Conservation (phyloP, 2,888 invertebrate species). For the Parnassius orleans region DNA sequence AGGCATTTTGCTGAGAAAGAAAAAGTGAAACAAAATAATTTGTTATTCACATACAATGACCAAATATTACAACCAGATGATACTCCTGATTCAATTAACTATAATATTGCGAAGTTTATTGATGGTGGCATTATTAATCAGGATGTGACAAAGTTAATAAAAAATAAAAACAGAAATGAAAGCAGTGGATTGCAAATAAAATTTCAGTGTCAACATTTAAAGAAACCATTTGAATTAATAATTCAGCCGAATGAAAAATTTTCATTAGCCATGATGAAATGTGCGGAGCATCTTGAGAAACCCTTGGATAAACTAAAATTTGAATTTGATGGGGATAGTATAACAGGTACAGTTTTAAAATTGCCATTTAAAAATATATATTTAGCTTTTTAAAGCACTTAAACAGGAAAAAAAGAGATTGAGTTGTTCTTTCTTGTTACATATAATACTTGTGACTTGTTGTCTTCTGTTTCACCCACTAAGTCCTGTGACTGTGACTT, state of each 20-base stretch:
- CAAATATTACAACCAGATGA: conserved; percentile 59
- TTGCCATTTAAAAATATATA: no score
- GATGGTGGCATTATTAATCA: conserved; percentile 65
- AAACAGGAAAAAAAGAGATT: no score
- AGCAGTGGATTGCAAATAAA: conserved; percentile 57
- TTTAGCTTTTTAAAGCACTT: no score
- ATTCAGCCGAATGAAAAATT: conserved; percentile 57
- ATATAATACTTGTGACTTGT: no score
- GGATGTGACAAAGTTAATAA: conserved; percentile 43
- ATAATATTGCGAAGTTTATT: conserved; percentile 68
- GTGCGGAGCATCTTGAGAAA: conserved; percentile 66
- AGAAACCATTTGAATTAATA: conserved; percentile 54
- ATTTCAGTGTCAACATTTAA: conserved; percentile 67
- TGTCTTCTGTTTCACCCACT: no score
- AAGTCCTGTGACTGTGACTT: no score
- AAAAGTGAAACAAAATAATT: conserved; percentile 50
- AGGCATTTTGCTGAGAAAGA: conserved; percentile 59
- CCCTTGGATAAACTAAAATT: conserved; percentile 65
- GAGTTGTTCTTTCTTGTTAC: no score
- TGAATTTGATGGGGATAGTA: conserved; percentile 77
- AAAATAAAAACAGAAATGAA: conserved; percentile 21
- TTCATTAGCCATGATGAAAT: conserved; percentile 62
- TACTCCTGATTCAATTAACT: conserved; percentile 64
- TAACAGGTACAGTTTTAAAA: conserved; percentile 46
- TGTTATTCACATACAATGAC: conserved; percentile 65